phyloP scores from a whole-genome alignment of 2,888 invertebrate species.

The Spicauda simplicius region DNA sequence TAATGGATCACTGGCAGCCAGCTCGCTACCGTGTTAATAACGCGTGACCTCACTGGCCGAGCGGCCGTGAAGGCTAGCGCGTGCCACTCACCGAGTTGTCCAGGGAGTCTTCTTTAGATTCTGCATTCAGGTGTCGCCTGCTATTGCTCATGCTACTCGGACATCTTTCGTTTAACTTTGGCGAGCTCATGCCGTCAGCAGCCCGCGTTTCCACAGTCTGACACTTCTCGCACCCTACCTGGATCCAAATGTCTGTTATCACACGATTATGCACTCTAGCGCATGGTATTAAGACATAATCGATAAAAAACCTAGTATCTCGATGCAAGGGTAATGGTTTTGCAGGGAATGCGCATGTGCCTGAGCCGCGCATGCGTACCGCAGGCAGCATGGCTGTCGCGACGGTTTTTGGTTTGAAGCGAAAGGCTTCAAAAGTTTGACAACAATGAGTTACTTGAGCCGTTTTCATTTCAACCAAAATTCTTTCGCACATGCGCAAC shows the following conservation, averaged over 20 bases:
- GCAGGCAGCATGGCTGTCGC: background rate
- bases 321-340: background rate
- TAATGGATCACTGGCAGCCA: background rate
- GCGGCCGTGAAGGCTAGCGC: slow-evolving; percentile 5
- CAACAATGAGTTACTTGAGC: background rate
- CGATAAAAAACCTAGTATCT: background rate
- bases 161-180: slow-evolving; percentile 73
- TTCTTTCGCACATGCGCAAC: background rate
- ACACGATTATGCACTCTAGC: slow-evolving; percentile 33
- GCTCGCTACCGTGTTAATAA: background rate
- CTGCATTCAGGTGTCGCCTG: slow-evolving; percentile 66
- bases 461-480: background rate
- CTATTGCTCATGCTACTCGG: slow-evolving; percentile 71
- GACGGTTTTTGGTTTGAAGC: background rate
- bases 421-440: background rate
- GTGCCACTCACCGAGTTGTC: slow-evolving; percentile 73
- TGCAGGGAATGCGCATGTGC: background rate
- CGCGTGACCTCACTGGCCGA: slow-evolving; percentile 5
- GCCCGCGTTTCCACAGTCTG: slow-evolving; percentile 21
- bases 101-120: slow-evolving; percentile 73
- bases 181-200: slow-evolving; percentile 67
- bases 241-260: background rate
- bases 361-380: background rate
- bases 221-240: slow-evolving; percentile 32
- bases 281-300: slow-evolving; percentile 34